These are phyloP conservation scores for Busseola fusca DNA, from an alignment of 2,888 invertebrate genomes.

Conservation along the genomic window DNA sequence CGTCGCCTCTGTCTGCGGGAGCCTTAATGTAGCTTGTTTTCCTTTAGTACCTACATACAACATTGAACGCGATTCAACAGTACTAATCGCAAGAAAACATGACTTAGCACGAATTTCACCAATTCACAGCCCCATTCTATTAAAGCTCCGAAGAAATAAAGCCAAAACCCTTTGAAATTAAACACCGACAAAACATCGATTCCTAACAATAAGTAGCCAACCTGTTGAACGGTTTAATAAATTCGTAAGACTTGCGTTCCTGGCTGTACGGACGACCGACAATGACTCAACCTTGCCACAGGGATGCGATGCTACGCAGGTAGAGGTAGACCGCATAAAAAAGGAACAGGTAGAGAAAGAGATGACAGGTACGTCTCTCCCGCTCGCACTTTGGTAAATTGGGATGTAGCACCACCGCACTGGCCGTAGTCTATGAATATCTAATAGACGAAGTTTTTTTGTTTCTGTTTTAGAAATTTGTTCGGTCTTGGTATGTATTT, in stretches of 20 bases:
- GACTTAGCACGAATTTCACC: constrained; percentile 41
- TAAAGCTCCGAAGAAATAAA: constrained; percentile 42
- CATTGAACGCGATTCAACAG: neutral
- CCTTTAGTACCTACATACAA: neutral
- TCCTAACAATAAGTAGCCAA: constrained; percentile 57
- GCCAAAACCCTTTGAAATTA: constrained; percentile 56
- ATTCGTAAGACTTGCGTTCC: constrained; percentile 62
- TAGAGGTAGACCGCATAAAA: constrained; percentile 68
- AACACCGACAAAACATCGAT: constrained; percentile 56
- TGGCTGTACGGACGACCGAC: constrained; percentile 59
- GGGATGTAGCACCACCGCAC: constrained; percentile 55
- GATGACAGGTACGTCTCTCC: constrained; percentile 50
- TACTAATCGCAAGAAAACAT: constrained; percentile 29
- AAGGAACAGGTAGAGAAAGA: constrained; percentile 71
- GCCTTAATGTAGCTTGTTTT: neutral
- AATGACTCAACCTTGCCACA: constrained; percentile 67
- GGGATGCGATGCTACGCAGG: constrained; percentile 67
- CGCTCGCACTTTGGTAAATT: constrained; percentile 61
- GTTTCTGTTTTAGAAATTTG: constrained; percentile 41
- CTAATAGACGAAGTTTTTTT: constrained; percentile 54
- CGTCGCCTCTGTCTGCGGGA: neutral
- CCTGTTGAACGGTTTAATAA: constrained; percentile 67
- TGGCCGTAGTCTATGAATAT: constrained; percentile 58
- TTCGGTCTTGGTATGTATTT: constrained; percentile 10
- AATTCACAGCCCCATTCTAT: constrained; percentile 32